Conservation (phyloP, 2,888 invertebrate genomes). For the Gibbula magus region DNA sequence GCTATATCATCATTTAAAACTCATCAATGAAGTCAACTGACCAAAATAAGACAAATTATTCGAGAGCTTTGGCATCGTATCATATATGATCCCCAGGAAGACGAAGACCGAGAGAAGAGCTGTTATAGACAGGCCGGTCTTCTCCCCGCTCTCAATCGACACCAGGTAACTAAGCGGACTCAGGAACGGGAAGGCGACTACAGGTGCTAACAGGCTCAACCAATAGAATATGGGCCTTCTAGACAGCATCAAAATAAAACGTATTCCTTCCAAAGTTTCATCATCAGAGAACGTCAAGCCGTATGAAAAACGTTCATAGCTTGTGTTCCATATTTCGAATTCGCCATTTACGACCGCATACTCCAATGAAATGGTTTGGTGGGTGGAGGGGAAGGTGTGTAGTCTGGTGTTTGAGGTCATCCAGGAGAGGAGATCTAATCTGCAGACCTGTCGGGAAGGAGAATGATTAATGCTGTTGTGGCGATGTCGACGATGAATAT, state of each 20-base stretch:
- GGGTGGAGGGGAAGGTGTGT: too few relatives aligned
- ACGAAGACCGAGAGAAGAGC: conserved; percentile 4
- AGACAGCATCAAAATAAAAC: not conserved
- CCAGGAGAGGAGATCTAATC: too few relatives aligned
- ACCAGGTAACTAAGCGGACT: conserved; percentile 22
- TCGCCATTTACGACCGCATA: not conserved
- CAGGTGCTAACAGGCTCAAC: not conserved
- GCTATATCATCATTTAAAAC: too few relatives aligned
- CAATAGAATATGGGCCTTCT: conserved; percentile 3
- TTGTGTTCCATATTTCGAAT: not conserved
- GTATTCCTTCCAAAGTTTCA: not conserved
- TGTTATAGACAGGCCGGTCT: conserved; percentile 20
- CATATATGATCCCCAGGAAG: conserved; percentile 12
- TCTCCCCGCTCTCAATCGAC: conserved; percentile 24
- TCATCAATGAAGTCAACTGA: not conserved
- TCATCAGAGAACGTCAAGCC: not conserved
- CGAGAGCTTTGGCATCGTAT: conserved; percentile 22
- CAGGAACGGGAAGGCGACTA: conserved; percentile 12
- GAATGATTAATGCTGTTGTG: too few relatives aligned
- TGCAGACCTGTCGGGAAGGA: too few relatives aligned
- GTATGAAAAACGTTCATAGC: not conserved
- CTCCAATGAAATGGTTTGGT: too few relatives aligned
- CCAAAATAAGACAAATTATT: conserved; percentile 11
- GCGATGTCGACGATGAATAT: too few relatives aligned
- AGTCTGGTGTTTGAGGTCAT: too few relatives aligned